A percentile compares a stretch with the other conserved stretches of the same genome.
These are phyloP conservation scores for Gallirallus australis DNA, from an alignment of 2,797 vertebrate genomes.

Conservation along the genomic window DNA sequence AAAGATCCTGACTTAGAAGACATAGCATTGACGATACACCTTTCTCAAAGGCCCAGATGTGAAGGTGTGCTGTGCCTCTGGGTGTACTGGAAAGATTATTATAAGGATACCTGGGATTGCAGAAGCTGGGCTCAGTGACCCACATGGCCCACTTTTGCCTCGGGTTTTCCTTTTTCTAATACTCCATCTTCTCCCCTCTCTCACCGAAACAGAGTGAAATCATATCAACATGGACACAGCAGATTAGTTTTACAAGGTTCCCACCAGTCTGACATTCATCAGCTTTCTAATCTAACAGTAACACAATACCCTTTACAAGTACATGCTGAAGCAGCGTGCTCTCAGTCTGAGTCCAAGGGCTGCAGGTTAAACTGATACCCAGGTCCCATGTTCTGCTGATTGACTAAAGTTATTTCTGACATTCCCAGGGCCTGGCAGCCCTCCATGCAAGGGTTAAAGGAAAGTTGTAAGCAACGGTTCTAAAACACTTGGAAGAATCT, in stretches of 20 bases:
- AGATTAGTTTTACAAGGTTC: conserved; percentile 69
- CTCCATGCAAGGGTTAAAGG: conserved; percentile 62
- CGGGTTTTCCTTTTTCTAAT: background rate
- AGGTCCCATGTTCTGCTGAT: background rate
- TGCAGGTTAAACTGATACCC: conserved; percentile 49
- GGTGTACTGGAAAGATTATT: background rate
- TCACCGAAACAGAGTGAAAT: conserved; percentile 9
- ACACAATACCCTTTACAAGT: conserved; percentile 40
- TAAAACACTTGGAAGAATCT: conserved; percentile 66
- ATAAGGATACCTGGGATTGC: background rate
- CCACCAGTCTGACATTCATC: conserved; percentile 55
- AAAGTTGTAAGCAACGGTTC: conserved; percentile 59
- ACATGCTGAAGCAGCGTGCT: background rate
- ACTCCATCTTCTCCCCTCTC: background rate
- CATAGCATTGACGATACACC: background rate
- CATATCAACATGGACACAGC: conserved; percentile 52
- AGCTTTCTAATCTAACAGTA: conserved; percentile 47
- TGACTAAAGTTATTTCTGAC: background rate
- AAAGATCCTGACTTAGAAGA: background rate
- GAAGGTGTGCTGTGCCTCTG: background rate
- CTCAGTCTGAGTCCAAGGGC: background rate
- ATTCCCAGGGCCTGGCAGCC: conserved; percentile 42
- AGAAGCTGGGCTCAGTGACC: background rate
- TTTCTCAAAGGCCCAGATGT: background rate
- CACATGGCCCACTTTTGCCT: background rate